Base-by-base conservation (phyloP, 1,140 invertebrate genomes). In the Cotesia chilonis region DNA sequence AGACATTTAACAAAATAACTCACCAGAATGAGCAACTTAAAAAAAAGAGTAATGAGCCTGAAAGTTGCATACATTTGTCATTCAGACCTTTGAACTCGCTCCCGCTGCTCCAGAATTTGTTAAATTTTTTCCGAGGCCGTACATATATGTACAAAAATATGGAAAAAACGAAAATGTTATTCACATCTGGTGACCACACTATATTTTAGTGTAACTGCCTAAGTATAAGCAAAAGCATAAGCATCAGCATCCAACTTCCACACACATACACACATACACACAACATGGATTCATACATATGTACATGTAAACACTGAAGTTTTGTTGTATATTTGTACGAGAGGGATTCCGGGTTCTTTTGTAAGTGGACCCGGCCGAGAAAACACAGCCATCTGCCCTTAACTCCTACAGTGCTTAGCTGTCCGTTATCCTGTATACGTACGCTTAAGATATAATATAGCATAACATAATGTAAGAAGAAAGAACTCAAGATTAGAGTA, bases 171-270 rank as follows among this genome's bases (percentile, higher is more conserved):
- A 64, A 64, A 64, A n/a, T 64, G 36, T 37, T 64, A n/a, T 10
- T n/a, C 61, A 64, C 61, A 64, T 64, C 61, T 64, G 61, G 61
- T 47, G 38, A 38, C 9, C 61, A 64, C 37, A 64, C 28, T 55
- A 17, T 14, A 5, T 14, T 14, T 55, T 7, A 41, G 37, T 64
- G 7, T 38, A 64, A 10, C 61, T 38, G 61, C 10, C 38, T 37
- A 12, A 37, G 60, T 28, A 28, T 28, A 28, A 28, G 28, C 3
- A 28, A 28, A 28, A 28, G 28, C 28, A 28, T 28, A 28, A 28
- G 28, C 28, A 28, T 28, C 28, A 28, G 28, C 28, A 28, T 28
- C 28, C 28, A 28, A 28, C 28, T 17, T 17, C 17, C 28, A 28
- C 28, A 28, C 20, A 28, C 28, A 28, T 28, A 28, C 28, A 28